Evolutionary conservation across 2,797 vertebrate species (phyloP), one percentile per base, ranked within the genome.

Genomic region (Schizopygopsis malacanthus): DNA sequence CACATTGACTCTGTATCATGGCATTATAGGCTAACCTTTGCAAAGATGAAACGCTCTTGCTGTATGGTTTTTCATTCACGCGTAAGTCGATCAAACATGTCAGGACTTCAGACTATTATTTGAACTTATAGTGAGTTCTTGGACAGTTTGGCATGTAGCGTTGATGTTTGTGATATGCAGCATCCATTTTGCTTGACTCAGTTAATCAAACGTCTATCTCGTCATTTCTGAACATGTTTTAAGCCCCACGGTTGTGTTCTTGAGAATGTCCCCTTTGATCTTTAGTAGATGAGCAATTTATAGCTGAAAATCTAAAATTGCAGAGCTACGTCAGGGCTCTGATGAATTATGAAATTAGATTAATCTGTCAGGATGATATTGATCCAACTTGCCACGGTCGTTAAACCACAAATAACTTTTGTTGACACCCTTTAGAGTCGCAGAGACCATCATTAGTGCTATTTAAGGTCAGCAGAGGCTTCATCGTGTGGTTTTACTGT

Each of bases 291-390:
- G 65, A 79, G 50, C 63, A 70, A 78, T 84, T 83, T 84, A 69
- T 12, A 37, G 50, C n/a, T 54, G 47, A 69, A 79, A 84, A 70
- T 84, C 73, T 6, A 28, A 84, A 69, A 65, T 25, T 70, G 50
- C 47, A 37, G 47, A 18, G 12, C 50, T n/a, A 43, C 10, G 25
- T 70, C n/a, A 7, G 75, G 47, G 75, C 79, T 63, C 52, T 71
- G 54, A 73, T 80, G 69, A 80, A 79, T 80, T 73, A 80, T 61
- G 77, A 80, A 85, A 73, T 80, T 59, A 1, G 28, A 85, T 80
- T 61, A 80, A 61, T 80, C 78, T 73, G 77, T 71, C 84, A 73
- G 69, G 52, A 54, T 73, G 77, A 85, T 73, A 80, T 85, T 85
- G 77, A 85, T 85, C 43, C 13, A 80, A 73, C 69, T 85, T 47